Evolutionary conservation across 1,140 invertebrate genomes (phyloP).

Genomic region (Rhopalosiphum maidis): DNA sequence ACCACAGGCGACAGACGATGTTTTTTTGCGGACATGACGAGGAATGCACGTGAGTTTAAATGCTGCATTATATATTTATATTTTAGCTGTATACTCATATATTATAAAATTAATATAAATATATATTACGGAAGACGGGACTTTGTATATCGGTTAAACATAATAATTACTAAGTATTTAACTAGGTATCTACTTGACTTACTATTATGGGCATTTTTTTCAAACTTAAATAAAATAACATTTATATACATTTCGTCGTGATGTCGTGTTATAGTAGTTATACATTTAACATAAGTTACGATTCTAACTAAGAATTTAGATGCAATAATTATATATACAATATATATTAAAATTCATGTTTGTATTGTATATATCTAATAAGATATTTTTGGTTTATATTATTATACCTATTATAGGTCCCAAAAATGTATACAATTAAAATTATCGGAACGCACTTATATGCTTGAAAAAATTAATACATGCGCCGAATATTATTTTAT

Average conservation of each 20-base stretch:
- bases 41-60: conserved; percentile 78
- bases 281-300: background rate
- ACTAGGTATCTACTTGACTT: background rate
- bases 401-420: background rate
- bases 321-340: background rate
- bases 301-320: background rate
- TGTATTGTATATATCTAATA: background rate
- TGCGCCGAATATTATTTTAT: no score
- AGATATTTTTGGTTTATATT: background rate
- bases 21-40: conserved; percentile 90
- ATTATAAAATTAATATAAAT: background rate
- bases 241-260: background rate
- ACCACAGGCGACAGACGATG: conserved; percentile 80
- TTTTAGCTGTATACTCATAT: no score
- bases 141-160: background rate
- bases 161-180: background rate
- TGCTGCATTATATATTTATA: background rate
- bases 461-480: no score
- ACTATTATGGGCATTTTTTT: background rate
- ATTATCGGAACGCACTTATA: no score
- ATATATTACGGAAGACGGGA: background rate
- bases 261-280: background rate
- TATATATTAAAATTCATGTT: background rate
- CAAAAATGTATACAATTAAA: no score
- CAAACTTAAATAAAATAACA: background rate